A percentile compares a stretch with the other conserved stretches of the same genome.
These are phyloP conservation scores for Eulemur coronatus DNA, from an alignment of 2,797 vertebrate genomes.

Conservation along the genomic window DNA sequence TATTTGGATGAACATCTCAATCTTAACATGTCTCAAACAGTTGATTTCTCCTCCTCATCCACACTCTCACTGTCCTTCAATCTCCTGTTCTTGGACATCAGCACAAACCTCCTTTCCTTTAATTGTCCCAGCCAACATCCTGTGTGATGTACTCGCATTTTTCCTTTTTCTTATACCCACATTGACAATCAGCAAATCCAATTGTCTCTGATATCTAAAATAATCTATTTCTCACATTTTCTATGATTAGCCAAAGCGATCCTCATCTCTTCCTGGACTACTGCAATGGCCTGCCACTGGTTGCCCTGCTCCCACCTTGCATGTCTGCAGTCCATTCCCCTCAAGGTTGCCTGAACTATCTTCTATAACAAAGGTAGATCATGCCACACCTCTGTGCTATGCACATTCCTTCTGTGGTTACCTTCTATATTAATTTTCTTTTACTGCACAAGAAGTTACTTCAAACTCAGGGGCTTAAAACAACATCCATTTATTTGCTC, in stretches of 20 bases:
- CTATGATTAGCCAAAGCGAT: background rate
- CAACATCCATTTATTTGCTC: background rate
- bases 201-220: background rate
- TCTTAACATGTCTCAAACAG: background rate
- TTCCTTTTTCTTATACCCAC: background rate
- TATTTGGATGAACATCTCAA: background rate
- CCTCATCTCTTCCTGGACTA: rapidly evolving
- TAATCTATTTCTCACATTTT: background rate
- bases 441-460: background rate
- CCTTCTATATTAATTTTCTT: background rate
- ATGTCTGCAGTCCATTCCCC: background rate
- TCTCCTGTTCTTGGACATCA: background rate
- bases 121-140: background rate
- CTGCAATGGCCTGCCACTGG: rapidly evolving
- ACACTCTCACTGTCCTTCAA: background rate
- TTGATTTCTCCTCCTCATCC: background rate
- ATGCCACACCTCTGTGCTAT: rapidly evolving
- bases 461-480: background rate
- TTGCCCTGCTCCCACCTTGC: no score
- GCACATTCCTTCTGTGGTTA: background rate
- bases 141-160: background rate
- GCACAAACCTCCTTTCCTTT: background rate
- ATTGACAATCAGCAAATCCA: background rate
- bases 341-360: background rate
- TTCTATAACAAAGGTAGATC: background rate